Conservation (phyloP, 1,140 invertebrate genomes). For the Vanessa atalanta region DNA sequence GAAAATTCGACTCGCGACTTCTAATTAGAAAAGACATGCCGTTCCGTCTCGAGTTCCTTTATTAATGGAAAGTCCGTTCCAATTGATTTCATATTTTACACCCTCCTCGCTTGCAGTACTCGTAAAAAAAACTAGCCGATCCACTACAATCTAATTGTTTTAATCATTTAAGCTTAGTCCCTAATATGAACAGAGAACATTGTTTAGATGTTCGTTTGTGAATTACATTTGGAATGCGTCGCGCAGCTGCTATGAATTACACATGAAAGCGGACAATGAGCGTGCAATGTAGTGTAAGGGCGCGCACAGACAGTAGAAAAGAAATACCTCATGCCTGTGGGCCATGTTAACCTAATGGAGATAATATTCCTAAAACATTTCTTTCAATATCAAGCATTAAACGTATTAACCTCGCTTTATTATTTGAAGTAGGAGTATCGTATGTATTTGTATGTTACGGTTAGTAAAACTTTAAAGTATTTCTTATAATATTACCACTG, state of each 20-base stretch:
- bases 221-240: slow-evolving; percentile 75
- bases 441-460: too few species aligned
- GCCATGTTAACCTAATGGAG: slow-evolving; percentile 12
- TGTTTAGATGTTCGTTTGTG: slow-evolving; percentile 47
- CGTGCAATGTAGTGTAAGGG: slow-evolving; percentile 61
- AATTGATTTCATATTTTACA: slow-evolving; percentile 75
- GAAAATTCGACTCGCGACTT: slow-evolving; percentile 75
- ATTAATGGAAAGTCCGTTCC: slow-evolving; percentile 70
- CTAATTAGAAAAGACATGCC: slow-evolving; percentile 75
- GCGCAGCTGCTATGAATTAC: slow-evolving; percentile 63
- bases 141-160: slow-evolving; percentile 12
- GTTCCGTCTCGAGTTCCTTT: slow-evolving; percentile 62
- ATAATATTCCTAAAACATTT: slow-evolving; percentile 5
- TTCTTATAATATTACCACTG: too few species aligned
- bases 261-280: slow-evolving; percentile 62
- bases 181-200: slow-evolving; percentile 16
- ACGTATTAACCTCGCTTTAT: not conserved
- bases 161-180: slow-evolving; percentile 18
- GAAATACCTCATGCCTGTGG: slow-evolving; percentile 18
- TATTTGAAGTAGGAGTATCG: too few species aligned
- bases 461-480: too few species aligned
- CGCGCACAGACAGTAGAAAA: slow-evolving; percentile 15
- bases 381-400: not conserved
- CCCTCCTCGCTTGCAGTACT: slow-evolving; percentile 41
- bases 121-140: slow-evolving; percentile 12